Percentiles rank a stretch among this genome's conserved stretches.
Conservation (phyloP, 2,888 invertebrate genomes). For the Thymelicus sylvestris region DNA sequence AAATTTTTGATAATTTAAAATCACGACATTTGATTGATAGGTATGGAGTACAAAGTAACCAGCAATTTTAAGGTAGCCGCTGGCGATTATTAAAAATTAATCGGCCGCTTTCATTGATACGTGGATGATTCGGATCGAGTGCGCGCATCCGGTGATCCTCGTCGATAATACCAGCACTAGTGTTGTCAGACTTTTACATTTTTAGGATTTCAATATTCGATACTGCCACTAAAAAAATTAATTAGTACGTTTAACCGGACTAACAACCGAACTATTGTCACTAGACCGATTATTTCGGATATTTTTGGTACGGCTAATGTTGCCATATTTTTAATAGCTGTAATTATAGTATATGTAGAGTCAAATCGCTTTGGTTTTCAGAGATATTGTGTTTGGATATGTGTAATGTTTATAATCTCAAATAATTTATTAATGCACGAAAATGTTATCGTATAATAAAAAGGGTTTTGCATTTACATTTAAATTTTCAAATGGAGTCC, state of each 20-base stretch:
- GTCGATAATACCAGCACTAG: constrained; percentile 57
- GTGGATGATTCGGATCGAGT: constrained; percentile 53
- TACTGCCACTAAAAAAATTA: too few relatives aligned
- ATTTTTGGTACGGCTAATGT: too few relatives aligned
- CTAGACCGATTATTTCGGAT: too few relatives aligned
- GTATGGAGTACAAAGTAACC: constrained; percentile 49
- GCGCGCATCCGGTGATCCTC: constrained; percentile 55
- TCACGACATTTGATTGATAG: constrained; percentile 30
- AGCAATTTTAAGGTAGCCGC: constrained; percentile 56
- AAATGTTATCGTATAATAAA: neutral
- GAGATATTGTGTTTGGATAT: too few relatives aligned
- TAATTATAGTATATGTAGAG: too few relatives aligned
- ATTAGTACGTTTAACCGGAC: too few relatives aligned
- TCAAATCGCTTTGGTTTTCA: too few relatives aligned
- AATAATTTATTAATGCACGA: too few relatives aligned
- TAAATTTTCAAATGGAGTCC: neutral
- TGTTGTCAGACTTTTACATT: constrained; percentile 10
- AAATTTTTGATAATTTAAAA: constrained; percentile 18
- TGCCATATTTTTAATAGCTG: too few relatives aligned
- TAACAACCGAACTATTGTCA: too few relatives aligned
- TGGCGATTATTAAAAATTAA: constrained; percentile 72
- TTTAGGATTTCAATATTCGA: neutral
- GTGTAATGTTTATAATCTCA: too few relatives aligned
- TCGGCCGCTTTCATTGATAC: constrained; percentile 68
- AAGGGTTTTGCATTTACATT: neutral